Evolutionary conservation across 2,888 invertebrate species (phyloP).

Genomic region (Agonopterix subpropinquella): DNA sequence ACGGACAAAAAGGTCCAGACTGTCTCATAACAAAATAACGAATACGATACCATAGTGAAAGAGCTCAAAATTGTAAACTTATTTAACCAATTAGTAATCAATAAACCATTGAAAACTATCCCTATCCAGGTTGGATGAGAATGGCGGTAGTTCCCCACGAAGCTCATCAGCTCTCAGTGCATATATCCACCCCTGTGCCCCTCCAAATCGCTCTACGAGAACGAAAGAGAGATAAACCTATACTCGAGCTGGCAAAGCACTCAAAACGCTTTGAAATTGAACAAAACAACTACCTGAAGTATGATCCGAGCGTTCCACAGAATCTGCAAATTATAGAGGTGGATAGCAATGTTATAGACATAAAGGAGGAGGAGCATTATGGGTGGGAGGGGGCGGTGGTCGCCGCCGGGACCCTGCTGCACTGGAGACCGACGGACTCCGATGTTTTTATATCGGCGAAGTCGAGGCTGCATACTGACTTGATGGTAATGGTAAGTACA

Average conservation of each 20-base stretch:
- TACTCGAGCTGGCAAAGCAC: constrained; percentile 50
- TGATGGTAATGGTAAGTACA: constrained; percentile 61
- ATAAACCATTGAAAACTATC: neutral
- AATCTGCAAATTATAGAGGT: constrained; percentile 64
- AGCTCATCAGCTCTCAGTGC: constrained; percentile 52
- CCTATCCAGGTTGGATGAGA: constrained; percentile 49
- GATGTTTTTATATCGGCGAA: constrained; percentile 50
- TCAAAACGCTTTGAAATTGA: constrained; percentile 42
- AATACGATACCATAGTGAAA: no score
- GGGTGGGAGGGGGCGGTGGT: constrained; percentile 53
- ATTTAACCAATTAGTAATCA: no score
- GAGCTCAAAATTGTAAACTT: no score
- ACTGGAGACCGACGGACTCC: constrained; percentile 51
- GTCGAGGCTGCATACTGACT: constrained; percentile 52
- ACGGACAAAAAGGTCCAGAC: no score
- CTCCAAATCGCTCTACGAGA: constrained; percentile 55
- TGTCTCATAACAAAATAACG: no score
- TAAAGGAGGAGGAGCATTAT: constrained; percentile 42
- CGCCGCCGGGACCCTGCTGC: constrained; percentile 49
- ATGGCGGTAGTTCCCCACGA: constrained; percentile 59
- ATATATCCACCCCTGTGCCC: constrained; percentile 47
- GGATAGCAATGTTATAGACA: constrained; percentile 58
- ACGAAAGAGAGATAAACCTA: constrained; percentile 48
- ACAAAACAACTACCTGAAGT: constrained; percentile 56
- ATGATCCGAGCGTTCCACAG: constrained; percentile 60